Base-by-base conservation (phyloP, 1,140 invertebrate species). In the Drosophila willistoni region DNA sequence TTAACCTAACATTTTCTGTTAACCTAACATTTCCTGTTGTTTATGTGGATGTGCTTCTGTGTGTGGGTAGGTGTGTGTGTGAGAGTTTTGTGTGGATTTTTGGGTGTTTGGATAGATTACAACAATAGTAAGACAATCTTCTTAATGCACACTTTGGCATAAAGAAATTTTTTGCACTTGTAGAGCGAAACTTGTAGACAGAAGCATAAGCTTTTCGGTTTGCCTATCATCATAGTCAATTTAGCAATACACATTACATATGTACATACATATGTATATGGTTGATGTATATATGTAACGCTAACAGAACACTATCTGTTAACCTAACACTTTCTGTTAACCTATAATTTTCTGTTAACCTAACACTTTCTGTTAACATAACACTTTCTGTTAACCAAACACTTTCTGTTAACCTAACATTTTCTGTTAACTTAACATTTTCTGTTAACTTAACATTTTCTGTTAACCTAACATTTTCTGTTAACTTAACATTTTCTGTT, bases 121-220 rank as follows among this genome's bases (percentile, higher is more conserved):
- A 89, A 89, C 84, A 89, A 89, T 89, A 89, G 84, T 89, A 89
- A 89, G 89, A 89, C 84, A 89, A 89, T 89, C 84, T 89, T 89
- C 84, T 89, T 89, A 89, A 89, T 89, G 84, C 84, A 89, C 84
- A 89, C 84, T 89, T 89, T 89, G 84, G 84, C 84, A 84, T 89
- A 78, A 84, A 89, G 84, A 81, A 89, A 89, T 89, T 89, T 89
- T 51, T 89, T 89, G 80, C 80, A 87, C 84, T 81, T 75, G 84
- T 89, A 87, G 80, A 83, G 73, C 74, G 77, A 89, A 73, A 81
- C 80, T 89, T 81, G 74, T 74, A 72, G 73, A 41, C 68, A 75
- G 56, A 69, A 59, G 64, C 55, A 67, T 68, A 54, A 25, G 65
- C 61, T 19, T 47, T 65, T 7, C 19, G 61, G 51, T 44, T 70